Conservation (phyloP, 2,797 vertebrate species). For the Mareca strepera region DNA sequence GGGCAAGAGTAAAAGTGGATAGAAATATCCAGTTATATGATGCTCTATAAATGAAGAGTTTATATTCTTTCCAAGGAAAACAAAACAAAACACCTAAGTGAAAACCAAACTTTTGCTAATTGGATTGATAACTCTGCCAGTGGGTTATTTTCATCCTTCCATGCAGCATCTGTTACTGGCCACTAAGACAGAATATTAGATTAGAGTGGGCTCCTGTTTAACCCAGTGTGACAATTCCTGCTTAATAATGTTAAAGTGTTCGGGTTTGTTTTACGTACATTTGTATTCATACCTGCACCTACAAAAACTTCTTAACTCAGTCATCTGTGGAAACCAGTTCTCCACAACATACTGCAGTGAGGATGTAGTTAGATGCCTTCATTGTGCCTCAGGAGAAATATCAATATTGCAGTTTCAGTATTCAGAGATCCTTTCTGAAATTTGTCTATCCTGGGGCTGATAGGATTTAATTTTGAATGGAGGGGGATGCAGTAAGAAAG, state of each 20-base stretch:
- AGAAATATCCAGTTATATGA: neutral
- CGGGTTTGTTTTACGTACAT: accelerated
- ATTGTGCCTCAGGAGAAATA: neutral
- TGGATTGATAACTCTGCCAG: neutral
- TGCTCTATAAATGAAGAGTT: neutral
- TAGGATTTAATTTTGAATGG: neutral
- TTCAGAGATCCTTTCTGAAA: neutral
- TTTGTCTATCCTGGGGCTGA: neutral
- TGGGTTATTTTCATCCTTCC: neutral
- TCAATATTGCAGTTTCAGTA: neutral
- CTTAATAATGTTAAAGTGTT: neutral
- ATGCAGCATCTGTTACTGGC: neutral
- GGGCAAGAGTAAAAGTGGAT: neutral
- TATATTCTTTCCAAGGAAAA: neutral
- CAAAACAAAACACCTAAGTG: too few species aligned
- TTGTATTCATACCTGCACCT: neutral
- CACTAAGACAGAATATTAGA: neutral
- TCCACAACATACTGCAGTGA: neutral
- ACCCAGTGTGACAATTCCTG: neutral
- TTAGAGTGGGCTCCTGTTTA: neutral
- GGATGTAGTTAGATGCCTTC: neutral
- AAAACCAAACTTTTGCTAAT: neutral
- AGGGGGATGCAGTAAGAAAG: neutral
- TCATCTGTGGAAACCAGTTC: neutral
- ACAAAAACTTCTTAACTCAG: neutral